These are phyloP conservation scores for Conus ventricosus DNA, from an alignment of 1,140 invertebrate species.

Conservation along the genomic window DNA sequence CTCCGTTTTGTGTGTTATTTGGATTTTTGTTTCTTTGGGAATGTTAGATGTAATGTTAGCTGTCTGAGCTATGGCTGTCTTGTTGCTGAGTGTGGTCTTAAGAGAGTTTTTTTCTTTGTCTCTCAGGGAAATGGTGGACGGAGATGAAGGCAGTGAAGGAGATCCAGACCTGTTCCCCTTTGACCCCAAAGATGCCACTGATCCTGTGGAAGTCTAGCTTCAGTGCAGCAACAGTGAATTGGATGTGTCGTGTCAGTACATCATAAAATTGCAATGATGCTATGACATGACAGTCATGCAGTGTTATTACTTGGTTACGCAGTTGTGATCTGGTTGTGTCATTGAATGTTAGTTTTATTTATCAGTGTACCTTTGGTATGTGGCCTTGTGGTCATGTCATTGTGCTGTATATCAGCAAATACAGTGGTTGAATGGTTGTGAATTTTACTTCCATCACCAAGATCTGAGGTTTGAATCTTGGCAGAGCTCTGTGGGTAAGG, in stretches of 20 bases:
- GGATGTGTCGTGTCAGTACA: too few relatives aligned
- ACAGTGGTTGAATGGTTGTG: background rate
- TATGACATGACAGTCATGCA: background rate
- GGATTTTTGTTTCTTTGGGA: too few relatives aligned
- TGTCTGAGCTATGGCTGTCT: too few relatives aligned
- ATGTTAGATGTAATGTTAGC: too few relatives aligned
- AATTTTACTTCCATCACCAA: too few relatives aligned
- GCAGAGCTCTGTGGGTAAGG: too few relatives aligned
- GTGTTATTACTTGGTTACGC: background rate
- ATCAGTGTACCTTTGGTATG: background rate
- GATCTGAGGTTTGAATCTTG: too few relatives aligned
- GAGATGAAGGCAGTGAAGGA: conserved; percentile 47
- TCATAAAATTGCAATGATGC: background rate
- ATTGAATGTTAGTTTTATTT: background rate
- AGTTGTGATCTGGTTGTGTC: background rate
- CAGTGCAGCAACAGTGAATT: too few relatives aligned
- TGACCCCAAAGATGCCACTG: conserved; percentile 67
- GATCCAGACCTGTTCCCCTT: conserved; percentile 65
- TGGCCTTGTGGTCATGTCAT: too few relatives aligned
- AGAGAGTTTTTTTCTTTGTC: background rate
- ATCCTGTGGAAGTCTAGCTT: conserved; percentile 66
- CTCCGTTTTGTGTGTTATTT: too few relatives aligned
- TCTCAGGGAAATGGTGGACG: conserved; percentile 31
- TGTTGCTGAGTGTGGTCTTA: background rate
- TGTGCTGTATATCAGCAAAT: background rate